A percentile compares a stretch with the other conserved stretches of the same genome.
These are phyloP conservation scores for Sinhomidia bicolor DNA, from an alignment of 2,888 invertebrate genomes.

Conservation along the genomic window DNA sequence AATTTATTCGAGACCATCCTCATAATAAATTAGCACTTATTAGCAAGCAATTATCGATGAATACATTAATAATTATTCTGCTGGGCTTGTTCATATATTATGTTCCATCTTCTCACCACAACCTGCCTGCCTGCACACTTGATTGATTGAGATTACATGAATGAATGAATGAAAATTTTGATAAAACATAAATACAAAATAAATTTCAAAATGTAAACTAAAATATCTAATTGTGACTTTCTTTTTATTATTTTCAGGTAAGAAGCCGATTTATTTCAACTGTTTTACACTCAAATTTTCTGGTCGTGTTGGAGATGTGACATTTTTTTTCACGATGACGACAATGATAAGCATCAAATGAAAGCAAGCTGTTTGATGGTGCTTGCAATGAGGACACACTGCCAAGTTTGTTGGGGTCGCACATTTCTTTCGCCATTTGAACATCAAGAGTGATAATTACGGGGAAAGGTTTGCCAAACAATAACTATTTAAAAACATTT, in stretches of 20 bases:
- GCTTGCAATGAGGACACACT: too few relatives aligned
- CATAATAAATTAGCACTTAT: background rate
- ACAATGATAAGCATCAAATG: background rate
- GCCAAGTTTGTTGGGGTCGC: background rate
- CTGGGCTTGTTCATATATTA: background rate
- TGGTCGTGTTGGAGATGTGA: background rate
- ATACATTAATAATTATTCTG: background rate
- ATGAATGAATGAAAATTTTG: conserved; percentile 14
- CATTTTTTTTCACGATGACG: background rate
- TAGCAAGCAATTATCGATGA: background rate
- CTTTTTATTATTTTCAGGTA: conserved; percentile 54
- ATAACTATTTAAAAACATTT: conserved; percentile 25
- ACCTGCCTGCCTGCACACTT: too few relatives aligned
- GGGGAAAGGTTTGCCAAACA: conserved; percentile 47
- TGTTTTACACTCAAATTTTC: conserved; percentile 1
- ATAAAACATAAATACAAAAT: too few relatives aligned
- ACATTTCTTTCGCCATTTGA: background rate
- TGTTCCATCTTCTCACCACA: too few relatives aligned
- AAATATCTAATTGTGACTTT: background rate
- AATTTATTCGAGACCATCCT: background rate
- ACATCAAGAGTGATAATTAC: too few relatives aligned
- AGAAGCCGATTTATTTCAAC: conserved; percentile 26
- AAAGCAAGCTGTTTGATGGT: background rate
- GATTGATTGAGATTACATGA: background rate
- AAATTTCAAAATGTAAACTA: too few relatives aligned